Base-by-base conservation (phyloP, 2,888 invertebrate genomes). In the Nowickia ferox region DNA sequence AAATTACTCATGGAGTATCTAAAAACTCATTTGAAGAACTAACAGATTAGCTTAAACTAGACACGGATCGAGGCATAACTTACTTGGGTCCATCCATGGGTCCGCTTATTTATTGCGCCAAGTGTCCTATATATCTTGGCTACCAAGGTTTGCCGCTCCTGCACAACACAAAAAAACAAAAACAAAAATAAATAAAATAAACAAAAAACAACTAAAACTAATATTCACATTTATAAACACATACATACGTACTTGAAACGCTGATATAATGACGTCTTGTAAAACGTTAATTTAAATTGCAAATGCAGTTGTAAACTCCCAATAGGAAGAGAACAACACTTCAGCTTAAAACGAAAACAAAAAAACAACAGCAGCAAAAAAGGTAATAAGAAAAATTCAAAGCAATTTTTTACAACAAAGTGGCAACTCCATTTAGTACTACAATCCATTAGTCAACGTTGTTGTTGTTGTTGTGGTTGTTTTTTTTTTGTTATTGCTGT, bases 281-380 rank as follows among this genome's bases (percentile, higher is more conserved):
- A 87, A 87, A 87, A 85, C 84, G 80, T 63, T 88, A 86, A 88
- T 87, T 88, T 84, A 87, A 87, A 87, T 87, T 88, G 85, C 87
- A 87, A 88, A 88, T 86, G 81, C 75, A 81, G 80, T 79, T 76
- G 81, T 81, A 85, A 81, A 84, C 42, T 75, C 65, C 78, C 75
- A 82, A 74, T 77, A 81, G 80, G 74, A 78, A 81, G 84, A 84
- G 75, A 74, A 65, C 76, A 74, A 65, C 76, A 66, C 69, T 78
- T 74, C 53, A 75, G 83, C 65, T 57, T 74, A 19, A 65, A 80
- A 79, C 6, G 19, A 48, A n/a, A 51, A 75, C 40, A 55, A 42
- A 15, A 75, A 63, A 30, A 55, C 19, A 77, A 53, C 66, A 48
- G 65, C 17, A 48, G n/a, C 55, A 84, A 40, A 8, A 59, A 68